phyloP scores from a whole-genome alignment of 1,140 invertebrate genomes.

The Akabosia matsudoensis region DNA sequence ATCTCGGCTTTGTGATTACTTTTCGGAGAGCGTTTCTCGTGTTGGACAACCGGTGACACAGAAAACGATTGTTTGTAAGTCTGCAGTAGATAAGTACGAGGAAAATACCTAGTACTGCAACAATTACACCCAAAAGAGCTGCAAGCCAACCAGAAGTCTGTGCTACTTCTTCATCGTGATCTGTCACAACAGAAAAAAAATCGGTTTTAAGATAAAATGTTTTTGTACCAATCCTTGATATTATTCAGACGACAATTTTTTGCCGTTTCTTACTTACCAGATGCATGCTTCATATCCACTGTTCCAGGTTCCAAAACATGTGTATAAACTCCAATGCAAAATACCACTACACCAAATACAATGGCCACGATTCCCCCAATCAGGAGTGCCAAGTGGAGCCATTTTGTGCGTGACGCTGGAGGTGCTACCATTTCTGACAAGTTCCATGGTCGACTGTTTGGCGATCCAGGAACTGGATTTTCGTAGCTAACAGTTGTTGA shows the following conservation, averaged over 20 bases:
- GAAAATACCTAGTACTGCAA: conserved; percentile 30
- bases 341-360: conserved; percentile 26
- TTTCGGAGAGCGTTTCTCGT: conserved; percentile 33
- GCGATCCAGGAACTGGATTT: conserved; percentile 1
- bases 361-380: conserved; percentile 26
- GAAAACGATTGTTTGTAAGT: conserved; percentile 24
- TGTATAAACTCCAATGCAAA: conserved; percentile 32
- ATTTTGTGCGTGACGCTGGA: conserved; percentile 20
- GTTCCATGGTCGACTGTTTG: conserved; percentile 31
- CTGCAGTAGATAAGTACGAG: conserved; percentile 28
- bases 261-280: background rate
- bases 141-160: background rate
- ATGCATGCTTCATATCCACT: background rate
- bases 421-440: conserved; percentile 34
- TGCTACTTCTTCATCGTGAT: background rate
- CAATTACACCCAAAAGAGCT: background rate
- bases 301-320: background rate
- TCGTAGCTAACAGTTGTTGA: conserved; percentile 36
- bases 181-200: background rate
- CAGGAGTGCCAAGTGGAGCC: conserved; percentile 27
- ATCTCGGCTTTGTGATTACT: conserved; percentile 33
- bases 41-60: conserved; percentile 26
- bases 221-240: background rate
- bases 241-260: background rate
- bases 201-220: background rate